phyloP scores from a whole-genome alignment of 2,113 vertebrate species.

The Alethe diademata region DNA sequence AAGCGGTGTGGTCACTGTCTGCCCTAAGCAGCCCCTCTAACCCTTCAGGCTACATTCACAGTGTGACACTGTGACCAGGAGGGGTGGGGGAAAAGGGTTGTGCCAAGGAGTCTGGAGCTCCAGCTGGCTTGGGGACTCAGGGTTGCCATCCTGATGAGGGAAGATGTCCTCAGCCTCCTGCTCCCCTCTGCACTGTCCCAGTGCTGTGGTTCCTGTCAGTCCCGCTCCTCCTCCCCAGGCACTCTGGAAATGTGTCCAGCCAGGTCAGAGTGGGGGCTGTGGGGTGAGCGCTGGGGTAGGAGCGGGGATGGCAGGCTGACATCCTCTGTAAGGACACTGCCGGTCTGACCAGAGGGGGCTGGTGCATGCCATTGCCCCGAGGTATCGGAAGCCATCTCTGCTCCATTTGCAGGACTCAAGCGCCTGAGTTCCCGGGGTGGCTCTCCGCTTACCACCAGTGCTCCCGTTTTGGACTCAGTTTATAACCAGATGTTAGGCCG shows the following conservation, averaged over 20 bases:
- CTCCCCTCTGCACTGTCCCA: background rate
- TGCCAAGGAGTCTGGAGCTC: background rate
- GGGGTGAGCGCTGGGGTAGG: background rate
- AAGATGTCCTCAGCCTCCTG: background rate
- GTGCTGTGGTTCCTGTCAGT: background rate
- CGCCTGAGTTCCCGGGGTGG: constrained; percentile 62
- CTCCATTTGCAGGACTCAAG: constrained; percentile 70
- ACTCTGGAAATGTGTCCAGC: background rate
- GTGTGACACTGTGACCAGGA: background rate
- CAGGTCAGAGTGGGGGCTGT: background rate
- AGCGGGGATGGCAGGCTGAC: constrained; percentile 13
- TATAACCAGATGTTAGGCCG: constrained; percentile 72
- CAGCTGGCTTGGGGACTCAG: background rate
- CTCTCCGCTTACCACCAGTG: constrained; percentile 58
- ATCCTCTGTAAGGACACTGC: background rate
- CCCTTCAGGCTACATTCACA: background rate
- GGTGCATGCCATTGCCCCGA: constrained; percentile 36
- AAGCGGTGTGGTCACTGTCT: background rate
- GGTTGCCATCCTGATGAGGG: background rate
- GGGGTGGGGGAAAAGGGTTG: background rate
- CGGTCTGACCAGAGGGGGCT: constrained; percentile 6
- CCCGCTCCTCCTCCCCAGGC: background rate
- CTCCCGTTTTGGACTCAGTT: constrained; percentile 65
- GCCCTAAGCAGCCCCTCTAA: background rate
- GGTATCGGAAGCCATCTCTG: constrained; percentile 69